Base-by-base conservation (phyloP, 2,888 invertebrate genomes). In the Therioaphis trifolii region DNA sequence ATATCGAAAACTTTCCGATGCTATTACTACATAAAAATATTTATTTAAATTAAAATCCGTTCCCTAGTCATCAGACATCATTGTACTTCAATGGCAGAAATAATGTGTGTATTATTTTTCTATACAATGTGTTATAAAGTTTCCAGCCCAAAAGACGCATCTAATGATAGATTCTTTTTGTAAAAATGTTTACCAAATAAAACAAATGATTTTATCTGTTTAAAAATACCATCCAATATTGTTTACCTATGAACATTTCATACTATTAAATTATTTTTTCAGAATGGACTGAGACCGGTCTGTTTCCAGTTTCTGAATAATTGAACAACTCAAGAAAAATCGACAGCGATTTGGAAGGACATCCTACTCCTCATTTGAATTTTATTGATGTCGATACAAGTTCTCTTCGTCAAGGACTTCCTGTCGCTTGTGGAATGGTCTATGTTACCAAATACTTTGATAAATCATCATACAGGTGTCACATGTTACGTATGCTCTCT, bases 21-120 rank as follows among this genome's bases (percentile, higher is more conserved):
- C n/a, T n/a, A n/a, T n/a, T n/a, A n/a, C n/a, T n/a, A n/a, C n/a
- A n/a, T n/a, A n/a, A n/a, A n/a, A n/a, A n/a, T n/a, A n/a, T n/a
- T n/a, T n/a, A n/a, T n/a, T n/a, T n/a, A n/a, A n/a, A n/a, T n/a
- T n/a, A n/a, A n/a, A n/a, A n/a, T n/a, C n/a, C n/a, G n/a, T n/a
- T n/a, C n/a, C n/a, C n/a, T n/a, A n/a, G n/a, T n/a, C n/a, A n/a
- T n/a, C n/a, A n/a, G n/a, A n/a, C n/a, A n/a, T n/a, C n/a, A n/a
- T n/a, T n/a, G n/a, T n/a, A 93, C 97, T 82, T 99, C 98, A 0
- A 96, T 97, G 90, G 98, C 99, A 84, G 99, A 99, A 91, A 94
- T 99, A 86, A 94, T 99, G 93, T 96, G 99, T 0, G 99, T 99
- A 85, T 91, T 99, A 87, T 99, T 99, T 91, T 99, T 99, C 93